phyloP scores from a whole-genome alignment of 2,113 vertebrate species.

The Onychostoma macrolepis region DNA sequence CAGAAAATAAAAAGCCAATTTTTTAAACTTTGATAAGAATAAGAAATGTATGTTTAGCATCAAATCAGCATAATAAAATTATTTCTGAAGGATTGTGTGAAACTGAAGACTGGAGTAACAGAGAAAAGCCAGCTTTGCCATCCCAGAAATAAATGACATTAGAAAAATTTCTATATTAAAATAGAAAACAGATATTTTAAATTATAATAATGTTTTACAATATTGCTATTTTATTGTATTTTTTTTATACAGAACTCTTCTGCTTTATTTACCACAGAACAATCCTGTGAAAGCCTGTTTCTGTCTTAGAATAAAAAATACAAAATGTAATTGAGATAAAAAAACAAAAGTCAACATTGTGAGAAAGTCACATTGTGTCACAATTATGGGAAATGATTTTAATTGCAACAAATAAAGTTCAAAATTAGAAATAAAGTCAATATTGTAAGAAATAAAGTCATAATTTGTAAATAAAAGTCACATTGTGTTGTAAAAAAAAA shows the following conservation, averaged over 20 bases:
- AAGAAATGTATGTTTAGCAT: background rate
- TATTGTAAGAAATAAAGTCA: background rate
- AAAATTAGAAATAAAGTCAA: background rate
- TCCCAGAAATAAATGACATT: background rate
- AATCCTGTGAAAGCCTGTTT: background rate
- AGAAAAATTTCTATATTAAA: background rate
- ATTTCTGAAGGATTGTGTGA: background rate
- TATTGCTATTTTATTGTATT: background rate
- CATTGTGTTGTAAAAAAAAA: background rate
- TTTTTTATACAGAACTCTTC: background rate
- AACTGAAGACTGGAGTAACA: background rate
- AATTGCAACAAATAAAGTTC: background rate
- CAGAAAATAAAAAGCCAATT: background rate
- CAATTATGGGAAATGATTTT: background rate
- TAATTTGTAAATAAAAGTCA: background rate
- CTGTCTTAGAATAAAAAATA: background rate
- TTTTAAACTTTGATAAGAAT: background rate
- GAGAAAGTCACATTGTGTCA: background rate
- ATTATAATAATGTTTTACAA: background rate
- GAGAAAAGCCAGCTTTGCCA: background rate
- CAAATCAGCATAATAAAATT: background rate
- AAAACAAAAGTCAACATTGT: background rate
- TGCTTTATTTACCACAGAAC: background rate
- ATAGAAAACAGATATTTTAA: background rate
- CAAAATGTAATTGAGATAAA: background rate